phyloP scores from a whole-genome alignment of 1,140 invertebrate genomes.

The Magallana ariakensis region DNA sequence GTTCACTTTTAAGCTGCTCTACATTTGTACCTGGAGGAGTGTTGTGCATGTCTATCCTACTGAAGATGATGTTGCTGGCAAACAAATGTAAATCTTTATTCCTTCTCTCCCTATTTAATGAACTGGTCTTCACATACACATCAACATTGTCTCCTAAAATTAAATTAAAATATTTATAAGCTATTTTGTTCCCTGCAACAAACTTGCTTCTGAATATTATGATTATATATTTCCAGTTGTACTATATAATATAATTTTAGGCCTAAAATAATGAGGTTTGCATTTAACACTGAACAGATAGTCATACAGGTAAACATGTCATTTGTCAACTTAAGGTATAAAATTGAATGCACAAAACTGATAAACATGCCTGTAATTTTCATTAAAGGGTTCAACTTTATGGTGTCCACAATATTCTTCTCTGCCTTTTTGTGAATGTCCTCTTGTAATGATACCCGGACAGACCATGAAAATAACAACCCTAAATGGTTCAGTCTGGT shows the following conservation, averaged over 20 bases:
- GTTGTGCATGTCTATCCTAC: slow-evolving; percentile 30
- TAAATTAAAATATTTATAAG: slow-evolving; percentile 11
- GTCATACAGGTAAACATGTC: not conserved
- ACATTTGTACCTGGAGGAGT: slow-evolving; percentile 9
- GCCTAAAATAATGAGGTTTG: slow-evolving; percentile 10
- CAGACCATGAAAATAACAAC: not conserved
- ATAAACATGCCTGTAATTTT: slow-evolving; percentile 17
- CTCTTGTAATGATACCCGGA: not conserved
- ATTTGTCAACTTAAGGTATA: slow-evolving; percentile 1
- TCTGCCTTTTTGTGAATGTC: not conserved
- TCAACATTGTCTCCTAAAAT: slow-evolving; percentile 41
- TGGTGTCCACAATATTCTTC: not conserved
- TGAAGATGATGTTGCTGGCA: not conserved
- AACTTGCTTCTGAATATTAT: not conserved
- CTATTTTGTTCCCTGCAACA: not conserved
- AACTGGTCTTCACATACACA: slow-evolving; percentile 1
- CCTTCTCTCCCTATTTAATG: not conserved
- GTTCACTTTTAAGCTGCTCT: not conserved
- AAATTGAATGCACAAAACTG: slow-evolving; percentile 5
- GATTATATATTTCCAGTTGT: slow-evolving; percentile 11
- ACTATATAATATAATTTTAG: slow-evolving; percentile 1
- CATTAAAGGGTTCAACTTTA: not conserved
- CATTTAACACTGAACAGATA: slow-evolving; percentile 5
- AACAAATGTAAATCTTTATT: slow-evolving; percentile 29
- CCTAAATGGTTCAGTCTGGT: slow-evolving; percentile 31